phyloP scores from a whole-genome alignment of 2,888 invertebrate genomes.

The Hydrotaea cyrtoneurina region DNA sequence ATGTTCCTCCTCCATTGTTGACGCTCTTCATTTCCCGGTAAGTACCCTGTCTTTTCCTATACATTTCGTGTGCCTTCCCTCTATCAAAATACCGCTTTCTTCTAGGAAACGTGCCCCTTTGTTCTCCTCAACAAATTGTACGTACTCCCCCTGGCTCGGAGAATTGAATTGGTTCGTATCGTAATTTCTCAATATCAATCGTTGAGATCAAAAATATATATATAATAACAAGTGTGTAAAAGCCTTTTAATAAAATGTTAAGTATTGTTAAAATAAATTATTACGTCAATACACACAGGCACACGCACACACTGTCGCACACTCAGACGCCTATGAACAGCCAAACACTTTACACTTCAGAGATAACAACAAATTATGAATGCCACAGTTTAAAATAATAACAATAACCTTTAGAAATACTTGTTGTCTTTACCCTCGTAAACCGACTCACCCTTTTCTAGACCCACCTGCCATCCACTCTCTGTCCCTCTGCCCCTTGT shows the following conservation, averaged over 20 bases:
- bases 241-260: neutral
- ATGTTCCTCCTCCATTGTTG: no score
- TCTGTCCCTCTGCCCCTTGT: neutral
- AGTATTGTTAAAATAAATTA: neutral
- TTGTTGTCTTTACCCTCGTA: neutral
- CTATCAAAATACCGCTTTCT: no score
- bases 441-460: neutral
- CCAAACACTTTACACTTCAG: neutral
- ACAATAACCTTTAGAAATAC: slow-evolving; percentile 19
- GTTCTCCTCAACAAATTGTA: neutral
- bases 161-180: no score
- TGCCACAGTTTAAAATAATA: slow-evolving; percentile 12
- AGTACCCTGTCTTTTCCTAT: no score
- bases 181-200: no score
- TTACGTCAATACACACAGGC: no score
- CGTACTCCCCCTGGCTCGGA: neutral
- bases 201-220: no score
- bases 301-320: neutral
- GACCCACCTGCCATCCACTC: neutral
- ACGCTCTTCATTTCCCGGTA: no score
- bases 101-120: no score
- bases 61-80: no score
- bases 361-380: neutral
- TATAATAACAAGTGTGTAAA: neutral
- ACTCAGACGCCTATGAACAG: neutral